Base-by-base conservation (phyloP, 1,140 invertebrate species). In the Batillaria attramentaria region DNA sequence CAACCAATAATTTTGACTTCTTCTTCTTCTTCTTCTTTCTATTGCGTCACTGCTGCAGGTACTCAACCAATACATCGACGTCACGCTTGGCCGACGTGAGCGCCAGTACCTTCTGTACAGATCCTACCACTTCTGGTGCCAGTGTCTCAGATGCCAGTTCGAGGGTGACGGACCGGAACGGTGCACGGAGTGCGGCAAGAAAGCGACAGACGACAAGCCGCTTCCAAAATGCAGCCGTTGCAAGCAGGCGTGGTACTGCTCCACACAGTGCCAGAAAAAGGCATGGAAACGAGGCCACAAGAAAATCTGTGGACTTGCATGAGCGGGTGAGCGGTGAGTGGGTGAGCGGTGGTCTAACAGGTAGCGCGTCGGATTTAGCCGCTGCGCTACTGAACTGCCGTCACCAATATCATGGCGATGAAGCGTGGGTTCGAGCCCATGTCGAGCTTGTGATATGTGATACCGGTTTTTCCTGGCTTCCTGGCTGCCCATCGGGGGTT, bases 281-380 rank as follows among this genome's bases (percentile, higher is more conserved):
- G 81, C 85, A 0, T 88, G 87, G 87, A 87, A 85, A 73, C 84
- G 83, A 57, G 87, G 87, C 28, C 87, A 88, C 76, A 88, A 88
- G 79, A 81, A 80, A 43, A 85, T 88, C 41, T 88, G 87, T 70
- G 83, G 79, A 72, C 79, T 79, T 78, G 28, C 41, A 37, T 24
- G 62, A 65, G 18, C 16, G 24, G n/a, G n/a, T n/a, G n/a, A n/a
- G n/a, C n/a, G n/a, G n/a, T n/a, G n/a, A n/a, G n/a, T n/a, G n/a
- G n/a, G n/a, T n/a, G n/a, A n/a, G n/a, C n/a, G n/a, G n/a, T n/a
- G n/a, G n/a, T n/a, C n/a, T n/a, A n/a, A n/a, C n/a, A n/a, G n/a
- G n/a, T n/a, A n/a, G n/a, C n/a, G n/a, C n/a, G n/a, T n/a, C n/a
- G n/a, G n/a, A n/a, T n/a, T n/a, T n/a, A n/a, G n/a, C n/a, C n/a